Conservation (phyloP, 1,140 invertebrate genomes). For the Drosophila sp. region DNA sequence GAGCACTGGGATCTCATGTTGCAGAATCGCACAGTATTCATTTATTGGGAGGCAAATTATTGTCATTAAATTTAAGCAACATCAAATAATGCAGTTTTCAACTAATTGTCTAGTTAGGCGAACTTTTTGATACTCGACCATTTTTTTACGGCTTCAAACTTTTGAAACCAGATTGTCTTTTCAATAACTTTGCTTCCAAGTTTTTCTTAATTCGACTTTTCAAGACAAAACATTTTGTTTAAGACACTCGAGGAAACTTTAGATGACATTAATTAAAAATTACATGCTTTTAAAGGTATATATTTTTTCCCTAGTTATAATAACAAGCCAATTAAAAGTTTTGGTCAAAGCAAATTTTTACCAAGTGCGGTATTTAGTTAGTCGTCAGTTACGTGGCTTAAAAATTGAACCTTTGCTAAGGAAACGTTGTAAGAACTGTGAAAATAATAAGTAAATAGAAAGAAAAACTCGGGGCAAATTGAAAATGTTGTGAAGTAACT, state of each 20-base stretch:
- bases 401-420: constrained; percentile 25
- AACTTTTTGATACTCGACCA: not conserved
- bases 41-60: not conserved
- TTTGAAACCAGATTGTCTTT: constrained; percentile 18
- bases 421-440: constrained; percentile 31
- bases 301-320: constrained; percentile 47
- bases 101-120: constrained; percentile 10
- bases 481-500: constrained; percentile 48
- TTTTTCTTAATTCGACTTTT: constrained; percentile 25
- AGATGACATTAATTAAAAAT: constrained; percentile 72
- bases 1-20: constrained; percentile 4
- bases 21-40: not conserved
- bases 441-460: constrained; percentile 29
- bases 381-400: constrained; percentile 40
- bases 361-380: constrained; percentile 63
- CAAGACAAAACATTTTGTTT: constrained; percentile 51
- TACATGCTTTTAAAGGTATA: constrained; percentile 37
- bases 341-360: constrained; percentile 56
- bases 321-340: constrained; percentile 81
- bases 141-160: constrained; percentile 19
- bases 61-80: not conserved
- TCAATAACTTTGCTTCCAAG: constrained; percentile 45
- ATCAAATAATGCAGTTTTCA: constrained; percentile 4
- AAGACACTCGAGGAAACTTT: constrained; percentile 36
- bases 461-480: constrained; percentile 31